Evolutionary conservation across 2,888 invertebrate genomes (phyloP), one percentile per base, ranked within the genome.

Genomic region (Phania funesta): DNA sequence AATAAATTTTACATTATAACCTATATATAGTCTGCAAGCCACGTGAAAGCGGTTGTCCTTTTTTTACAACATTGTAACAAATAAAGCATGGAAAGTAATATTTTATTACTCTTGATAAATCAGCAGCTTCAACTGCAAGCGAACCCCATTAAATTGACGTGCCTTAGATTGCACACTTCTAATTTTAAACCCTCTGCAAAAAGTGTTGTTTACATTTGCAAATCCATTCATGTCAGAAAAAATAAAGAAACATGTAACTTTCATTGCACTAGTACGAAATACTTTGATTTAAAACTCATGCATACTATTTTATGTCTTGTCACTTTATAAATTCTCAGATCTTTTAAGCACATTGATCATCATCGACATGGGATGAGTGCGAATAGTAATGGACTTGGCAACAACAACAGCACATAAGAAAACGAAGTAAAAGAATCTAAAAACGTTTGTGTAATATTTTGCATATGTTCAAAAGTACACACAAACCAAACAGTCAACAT

Each of bases 281-380:
- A 64, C 50, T 67, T 54, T 68, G 54, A 56, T 68, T 77, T 74
- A 22, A 58, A 73, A 67, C 32, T 73, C 50, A 60, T 67, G 48
- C 29, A 46, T 38, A 81, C 26, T 54, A 35, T 58, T 80, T 83
- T 78, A 73, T 84, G 64, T 78, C 79, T 86, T 87, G 87, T 84
- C 87, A 89, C 89, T 90, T 89, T 88, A 89, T 89, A 89, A 90
- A 89, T 89, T 89, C 90, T 76, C 74, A 83, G 74, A 82, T 78
- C 74, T 74, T 65, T 78, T 11, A 52, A 62, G 35, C 65, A 56
- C 58, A 73, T 74, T 82, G 76, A 76, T 74, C 77, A 70, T 67
- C 75, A 64, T 41, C 26, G 58, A 52, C 29, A 52, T 58, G 50
- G 13, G 8, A 52, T 26, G 64, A 46, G n/a, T 20, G 24, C 65